Percentiles rank a stretch among this genome's conserved stretches.
Conservation (phyloP, 2,888 invertebrate genomes). For the Scotopteryx bipunctaria region DNA sequence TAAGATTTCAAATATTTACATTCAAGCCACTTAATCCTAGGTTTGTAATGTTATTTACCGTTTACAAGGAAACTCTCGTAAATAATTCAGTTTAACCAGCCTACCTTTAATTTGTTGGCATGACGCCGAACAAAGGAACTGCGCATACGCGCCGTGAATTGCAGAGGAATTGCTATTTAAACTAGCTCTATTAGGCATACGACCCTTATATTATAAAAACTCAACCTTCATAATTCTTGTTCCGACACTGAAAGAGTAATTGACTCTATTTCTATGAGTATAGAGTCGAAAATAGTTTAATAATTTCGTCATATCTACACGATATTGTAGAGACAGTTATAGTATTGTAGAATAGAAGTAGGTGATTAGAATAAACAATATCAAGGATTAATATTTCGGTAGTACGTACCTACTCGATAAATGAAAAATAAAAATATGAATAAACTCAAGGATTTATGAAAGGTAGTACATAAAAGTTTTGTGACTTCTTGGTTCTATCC, state of each 20-base stretch:
- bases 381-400: not conserved
- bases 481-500: too few species aligned
- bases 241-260: slow-evolving; percentile 4
- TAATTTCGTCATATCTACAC: not conserved
- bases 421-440: not conserved
- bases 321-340: not conserved
- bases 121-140: slow-evolving; percentile 46
- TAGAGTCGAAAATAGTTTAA: slow-evolving; percentile 15
- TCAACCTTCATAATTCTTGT: slow-evolving; percentile 71
- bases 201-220: slow-evolving; percentile 48
- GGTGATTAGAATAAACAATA: not conserved
- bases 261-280: not conserved
- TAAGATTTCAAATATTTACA: too few species aligned
- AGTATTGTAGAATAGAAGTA: not conserved
- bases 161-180: slow-evolving; percentile 70
- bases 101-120: slow-evolving; percentile 23
- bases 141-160: slow-evolving; percentile 66
- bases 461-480: not conserved
- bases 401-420: not conserved
- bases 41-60: not conserved
- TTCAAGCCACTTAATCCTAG: too few species aligned
- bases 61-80: slow-evolving; percentile 13
- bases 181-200: slow-evolving; percentile 35
- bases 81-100: slow-evolving; percentile 14
- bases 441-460: too few species aligned